Evolutionary conservation across 2,113 vertebrate genomes (phyloP).

Genomic region (Athene noctua): DNA sequence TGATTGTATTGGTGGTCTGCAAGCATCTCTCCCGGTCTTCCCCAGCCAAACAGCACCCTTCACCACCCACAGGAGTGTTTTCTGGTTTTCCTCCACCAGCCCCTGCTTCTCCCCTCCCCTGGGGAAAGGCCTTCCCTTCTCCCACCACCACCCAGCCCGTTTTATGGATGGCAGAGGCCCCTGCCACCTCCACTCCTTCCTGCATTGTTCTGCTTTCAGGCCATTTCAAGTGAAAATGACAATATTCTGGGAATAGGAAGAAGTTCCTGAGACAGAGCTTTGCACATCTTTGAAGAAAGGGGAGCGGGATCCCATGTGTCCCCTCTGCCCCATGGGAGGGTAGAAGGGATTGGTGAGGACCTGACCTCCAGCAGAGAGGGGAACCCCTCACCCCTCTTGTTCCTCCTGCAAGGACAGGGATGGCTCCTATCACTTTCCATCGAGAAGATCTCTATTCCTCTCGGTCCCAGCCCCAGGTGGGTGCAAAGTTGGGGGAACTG

Average conservation of each 20-base stretch:
- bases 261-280: background rate
- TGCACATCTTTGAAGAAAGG: background rate
- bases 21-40: background rate
- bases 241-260: background rate
- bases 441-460: background rate
- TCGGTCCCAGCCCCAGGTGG: accelerated
- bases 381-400: background rate
- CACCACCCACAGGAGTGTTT: background rate
- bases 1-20: background rate
- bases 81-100: background rate
- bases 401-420: background rate
- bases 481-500: background rate
- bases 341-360: background rate
- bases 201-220: background rate
- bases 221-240: background rate
- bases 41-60: background rate
- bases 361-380: background rate
- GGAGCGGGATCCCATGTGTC: accelerated
- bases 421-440: background rate
- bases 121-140: background rate
- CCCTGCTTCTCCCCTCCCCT: background rate
- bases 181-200: background rate
- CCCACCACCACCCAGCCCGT: background rate
- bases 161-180: background rate
- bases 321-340: background rate